Evolutionary conservation across 2,888 invertebrate genomes (phyloP).

Genomic region (Tiliacea citrago): DNA sequence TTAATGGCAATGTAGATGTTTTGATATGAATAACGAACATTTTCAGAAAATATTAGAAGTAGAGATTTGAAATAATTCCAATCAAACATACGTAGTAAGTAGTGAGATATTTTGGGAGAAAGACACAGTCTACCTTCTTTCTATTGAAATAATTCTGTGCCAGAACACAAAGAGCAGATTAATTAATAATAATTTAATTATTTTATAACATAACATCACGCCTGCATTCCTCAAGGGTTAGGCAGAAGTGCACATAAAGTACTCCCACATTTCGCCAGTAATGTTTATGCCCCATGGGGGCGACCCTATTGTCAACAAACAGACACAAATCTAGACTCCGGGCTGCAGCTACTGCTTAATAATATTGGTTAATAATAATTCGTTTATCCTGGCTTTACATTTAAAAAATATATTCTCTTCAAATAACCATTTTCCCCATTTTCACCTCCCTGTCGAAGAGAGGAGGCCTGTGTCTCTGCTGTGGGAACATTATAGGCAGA

Average conservation of each 20-base stretch:
- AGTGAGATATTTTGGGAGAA: conserved; percentile 4
- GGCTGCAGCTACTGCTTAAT: not conserved
- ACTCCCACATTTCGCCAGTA: not conserved
- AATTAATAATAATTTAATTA: not conserved
- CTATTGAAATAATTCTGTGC: not conserved
- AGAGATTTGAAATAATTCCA: not conserved
- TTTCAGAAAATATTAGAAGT: conserved; percentile 25
- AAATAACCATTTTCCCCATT: not conserved
- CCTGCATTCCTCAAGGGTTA: not conserved
- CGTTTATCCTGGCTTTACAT: too few relatives aligned
- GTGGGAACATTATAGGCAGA: too few relatives aligned
- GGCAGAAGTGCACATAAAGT: not conserved
- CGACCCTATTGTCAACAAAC: not conserved
- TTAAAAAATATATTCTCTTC: not conserved
- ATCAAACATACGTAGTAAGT: too few relatives aligned
- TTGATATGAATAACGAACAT: conserved; percentile 25
- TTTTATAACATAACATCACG: not conserved
- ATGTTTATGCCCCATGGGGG: too few relatives aligned
- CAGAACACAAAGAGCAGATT: not conserved
- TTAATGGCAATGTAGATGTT: conserved; percentile 50
- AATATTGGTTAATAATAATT: too few relatives aligned
- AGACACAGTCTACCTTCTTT: not conserved
- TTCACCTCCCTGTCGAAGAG: too few relatives aligned
- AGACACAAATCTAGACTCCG: not conserved
- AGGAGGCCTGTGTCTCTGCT: too few relatives aligned